These are phyloP conservation scores for Scortum barcoo DNA, from an alignment of 2,113 vertebrate genomes.

Conservation along the genomic window DNA sequence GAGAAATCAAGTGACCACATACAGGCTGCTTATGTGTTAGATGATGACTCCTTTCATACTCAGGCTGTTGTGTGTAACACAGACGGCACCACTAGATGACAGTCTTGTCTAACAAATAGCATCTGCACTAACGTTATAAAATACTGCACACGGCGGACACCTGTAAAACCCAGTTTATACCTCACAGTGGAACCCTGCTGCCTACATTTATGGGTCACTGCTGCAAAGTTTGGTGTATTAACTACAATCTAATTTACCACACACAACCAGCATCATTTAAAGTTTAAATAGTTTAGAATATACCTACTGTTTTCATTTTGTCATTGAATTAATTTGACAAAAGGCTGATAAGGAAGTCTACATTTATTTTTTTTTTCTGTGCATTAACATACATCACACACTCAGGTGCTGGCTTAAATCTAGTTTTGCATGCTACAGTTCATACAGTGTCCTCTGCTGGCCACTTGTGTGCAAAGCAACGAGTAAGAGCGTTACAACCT, in stretches of 20 bases:
- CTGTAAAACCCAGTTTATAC: neutral
- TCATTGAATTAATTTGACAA: neutral
- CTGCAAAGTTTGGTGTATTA: neutral
- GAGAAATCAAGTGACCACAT: neutral
- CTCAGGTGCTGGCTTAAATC: neutral
- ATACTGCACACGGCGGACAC: neutral
- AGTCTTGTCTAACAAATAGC: slow-evolving; percentile 60
- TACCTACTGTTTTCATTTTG: neutral
- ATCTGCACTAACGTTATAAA: neutral
- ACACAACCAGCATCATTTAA: too few species aligned
- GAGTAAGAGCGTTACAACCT: neutral
- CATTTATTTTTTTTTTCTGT: neutral
- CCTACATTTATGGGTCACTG: neutral
- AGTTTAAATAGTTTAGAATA: neutral
- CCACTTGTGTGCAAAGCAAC: slow-evolving; percentile 7
- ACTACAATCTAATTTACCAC: neutral
- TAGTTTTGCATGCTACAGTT: neutral
- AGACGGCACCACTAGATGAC: slow-evolving; percentile 70
- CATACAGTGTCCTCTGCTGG: slow-evolving; percentile 60
- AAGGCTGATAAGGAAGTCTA: neutral
- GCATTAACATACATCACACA: neutral
- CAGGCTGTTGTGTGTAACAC: slow-evolving; percentile 4
- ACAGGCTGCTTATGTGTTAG: neutral
- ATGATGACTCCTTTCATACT: neutral
- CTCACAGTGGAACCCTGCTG: neutral